Evolutionary conservation across 2,888 invertebrate genomes (phyloP), one percentile per base, ranked within the genome.

Genomic region (Gibbula magus): DNA sequence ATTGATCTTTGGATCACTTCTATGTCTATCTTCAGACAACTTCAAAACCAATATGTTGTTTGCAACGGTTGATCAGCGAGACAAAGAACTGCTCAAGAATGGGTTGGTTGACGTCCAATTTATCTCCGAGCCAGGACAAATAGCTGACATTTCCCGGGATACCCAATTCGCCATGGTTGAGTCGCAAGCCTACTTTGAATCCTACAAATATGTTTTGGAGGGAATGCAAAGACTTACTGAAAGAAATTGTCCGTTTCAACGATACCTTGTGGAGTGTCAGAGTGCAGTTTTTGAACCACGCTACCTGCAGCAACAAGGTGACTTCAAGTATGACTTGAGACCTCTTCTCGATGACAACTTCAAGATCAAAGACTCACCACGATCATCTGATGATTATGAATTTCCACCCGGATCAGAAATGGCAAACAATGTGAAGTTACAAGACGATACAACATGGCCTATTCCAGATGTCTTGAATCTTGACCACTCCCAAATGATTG

Each of bases 171-270:
- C 95, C 0, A 96, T 97, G 96, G 94, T 96, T 1, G 96, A 97
- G 91, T 95, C 96, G 77, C 95, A 95, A 76, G 95, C 96, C 0
- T 97, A 96, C 91, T 96, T 97, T 90, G 97, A 97, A 89, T 96
- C 97, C 0, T 97, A 97, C 90, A 94, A 95, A 83, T 95, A 96
- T 88, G 96, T 96, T 0, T 93, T 96, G 77, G 94, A 94, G 85
- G 96, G 95, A n/a, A 90, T 97, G 35, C 95, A 96, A 88, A 92
- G 93, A 0, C 94, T 95, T 76, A 93, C 93, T 70, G 81, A 82
- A n/a, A 82, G 83, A 8, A 86, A 87, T 53, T 79, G 89, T 22
- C 89, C 89, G 5, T 89, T 90, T 78, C 82, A 86, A 75, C 39
- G 16, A 35, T 61, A 77, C 39, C 61, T 77, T 25, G 77, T 77